Conservation (phyloP, 2,888 invertebrate species). For the Corbicula japonica region DNA sequence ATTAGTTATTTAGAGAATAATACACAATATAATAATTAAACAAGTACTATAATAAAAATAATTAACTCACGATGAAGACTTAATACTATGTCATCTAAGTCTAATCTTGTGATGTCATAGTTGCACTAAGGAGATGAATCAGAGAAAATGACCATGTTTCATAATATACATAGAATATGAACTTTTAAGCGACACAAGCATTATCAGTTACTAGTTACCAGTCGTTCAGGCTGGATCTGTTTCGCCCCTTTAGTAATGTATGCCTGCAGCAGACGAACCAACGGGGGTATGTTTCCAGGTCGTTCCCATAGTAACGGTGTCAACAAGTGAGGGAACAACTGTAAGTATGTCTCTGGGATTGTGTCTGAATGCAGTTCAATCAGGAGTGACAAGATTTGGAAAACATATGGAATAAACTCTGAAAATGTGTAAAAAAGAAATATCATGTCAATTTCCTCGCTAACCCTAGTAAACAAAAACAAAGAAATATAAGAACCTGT, state of each 20-base stretch:
- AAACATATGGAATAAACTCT: conserved; percentile 99
- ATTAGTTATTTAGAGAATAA: too few relatives aligned
- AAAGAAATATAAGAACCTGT: neutral
- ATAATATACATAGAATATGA: neutral
- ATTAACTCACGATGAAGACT: too few relatives aligned
- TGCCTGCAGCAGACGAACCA: conserved; percentile 96
- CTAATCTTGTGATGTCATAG: too few relatives aligned
- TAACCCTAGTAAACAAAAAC: neutral
- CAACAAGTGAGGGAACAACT: conserved; percentile 95
- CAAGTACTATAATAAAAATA: too few relatives aligned
- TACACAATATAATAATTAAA: too few relatives aligned
- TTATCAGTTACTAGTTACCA: conserved; percentile 68
- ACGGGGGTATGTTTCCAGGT: conserved; percentile 96
- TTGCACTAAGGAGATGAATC: too few relatives aligned
- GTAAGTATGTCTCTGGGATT: conserved; percentile 93
- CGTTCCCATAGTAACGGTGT: conserved; percentile 97
- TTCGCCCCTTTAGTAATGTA: conserved; percentile 92
- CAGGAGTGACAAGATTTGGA: conserved; percentile 97
- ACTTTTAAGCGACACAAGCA: neutral
- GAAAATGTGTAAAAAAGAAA: too few relatives aligned
- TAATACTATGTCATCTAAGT: too few relatives aligned
- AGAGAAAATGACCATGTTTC: too few relatives aligned
- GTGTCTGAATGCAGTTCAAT: conserved; percentile 89
- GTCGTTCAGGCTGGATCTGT: conserved; percentile 88
- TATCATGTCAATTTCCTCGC: neutral